Base-by-base conservation (phyloP, 2,113 vertebrate species). In the Heteronetta atricapilla region DNA sequence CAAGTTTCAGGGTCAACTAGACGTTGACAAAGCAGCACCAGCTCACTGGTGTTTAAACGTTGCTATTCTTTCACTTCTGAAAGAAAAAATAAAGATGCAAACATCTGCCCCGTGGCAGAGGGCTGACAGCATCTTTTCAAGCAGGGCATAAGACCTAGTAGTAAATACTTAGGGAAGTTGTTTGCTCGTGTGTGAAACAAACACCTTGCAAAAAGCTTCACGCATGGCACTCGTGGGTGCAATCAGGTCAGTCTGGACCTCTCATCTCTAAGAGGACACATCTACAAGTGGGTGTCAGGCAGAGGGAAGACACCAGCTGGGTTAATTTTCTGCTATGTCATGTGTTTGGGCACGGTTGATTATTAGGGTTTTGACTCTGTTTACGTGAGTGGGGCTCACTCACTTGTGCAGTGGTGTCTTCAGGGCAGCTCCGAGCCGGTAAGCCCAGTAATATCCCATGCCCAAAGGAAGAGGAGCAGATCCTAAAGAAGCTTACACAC, bases 151-250 rank as follows among this genome's bases (percentile, higher is more conserved):
- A 44, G n/a, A 33, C 11, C 46, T 88, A 36, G 10, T 29, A 83
- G 38, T 67, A 88, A 95, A 77, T 36, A 70, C 59, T 86, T 40
- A 9, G 74, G 31, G 31, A 79, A 78, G 25, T 3, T 55, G 15
- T 22, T 69, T 80, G 26, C 40, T 85, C 21, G 19, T 9, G 16
- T 11, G 21, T n/a, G 36, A 58, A 90, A 76, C 29, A 62, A 34
- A 38, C 73, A 55, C 13, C 75, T 68, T 53, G 48, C 33, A 34
- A 55, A 92, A 81, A 4, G 10, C 14, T 62, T 93, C 59, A 22
- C 6, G 26, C n/a, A 3, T 19, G 28, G 36, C 46, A 84, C 0
- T 0, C 2, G 28, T 3, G 20, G 16, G 58, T 2, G 8, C 20
- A 36, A 50, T 23, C 0, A 0, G n/a, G 42, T 81, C 69, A 64